A percentile compares a stretch with the other conserved stretches of the same genome.
Evolutionary conservation across 2,113 vertebrate species (phyloP).

Genomic region (Pionites leucogaster): DNA sequence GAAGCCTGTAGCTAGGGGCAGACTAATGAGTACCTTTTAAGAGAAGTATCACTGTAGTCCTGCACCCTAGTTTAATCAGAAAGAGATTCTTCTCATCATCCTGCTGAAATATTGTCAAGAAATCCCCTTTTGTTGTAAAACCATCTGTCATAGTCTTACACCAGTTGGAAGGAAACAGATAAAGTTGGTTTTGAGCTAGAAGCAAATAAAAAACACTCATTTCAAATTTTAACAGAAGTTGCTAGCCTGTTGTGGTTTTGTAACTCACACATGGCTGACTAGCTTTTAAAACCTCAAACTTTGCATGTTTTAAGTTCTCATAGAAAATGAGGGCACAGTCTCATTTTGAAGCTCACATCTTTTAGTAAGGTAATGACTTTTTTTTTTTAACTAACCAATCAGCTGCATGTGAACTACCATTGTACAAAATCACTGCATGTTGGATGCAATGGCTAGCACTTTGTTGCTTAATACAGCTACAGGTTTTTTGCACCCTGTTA

Average conservation of each 20-base stretch:
- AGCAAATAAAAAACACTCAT: background rate
- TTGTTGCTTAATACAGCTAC: background rate
- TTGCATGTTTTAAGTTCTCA: conserved; percentile 15
- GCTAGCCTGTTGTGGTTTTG: background rate
- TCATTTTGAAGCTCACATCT: conserved; percentile 18
- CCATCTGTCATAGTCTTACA: background rate
- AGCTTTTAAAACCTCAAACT: conserved; percentile 35
- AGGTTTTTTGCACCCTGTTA: background rate
- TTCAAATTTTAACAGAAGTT: conserved; percentile 1
- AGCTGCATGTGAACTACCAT: background rate
- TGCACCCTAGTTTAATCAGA: background rate
- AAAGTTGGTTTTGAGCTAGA: background rate
- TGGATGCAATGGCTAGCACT: background rate
- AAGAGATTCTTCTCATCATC: background rate
- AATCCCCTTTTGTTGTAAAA: background rate
- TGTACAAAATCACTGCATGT: background rate
- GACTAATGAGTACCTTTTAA: background rate
- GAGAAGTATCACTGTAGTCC: background rate
- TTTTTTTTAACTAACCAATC: background rate
- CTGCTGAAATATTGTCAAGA: background rate
- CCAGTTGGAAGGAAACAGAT: background rate
- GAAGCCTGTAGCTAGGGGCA: background rate
- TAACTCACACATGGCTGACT: background rate
- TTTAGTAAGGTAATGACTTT: background rate
- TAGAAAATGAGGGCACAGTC: conserved; percentile 22